Conservation (phyloP, 2,113 vertebrate genomes). For the Lycocorax pyrrhopterus region DNA sequence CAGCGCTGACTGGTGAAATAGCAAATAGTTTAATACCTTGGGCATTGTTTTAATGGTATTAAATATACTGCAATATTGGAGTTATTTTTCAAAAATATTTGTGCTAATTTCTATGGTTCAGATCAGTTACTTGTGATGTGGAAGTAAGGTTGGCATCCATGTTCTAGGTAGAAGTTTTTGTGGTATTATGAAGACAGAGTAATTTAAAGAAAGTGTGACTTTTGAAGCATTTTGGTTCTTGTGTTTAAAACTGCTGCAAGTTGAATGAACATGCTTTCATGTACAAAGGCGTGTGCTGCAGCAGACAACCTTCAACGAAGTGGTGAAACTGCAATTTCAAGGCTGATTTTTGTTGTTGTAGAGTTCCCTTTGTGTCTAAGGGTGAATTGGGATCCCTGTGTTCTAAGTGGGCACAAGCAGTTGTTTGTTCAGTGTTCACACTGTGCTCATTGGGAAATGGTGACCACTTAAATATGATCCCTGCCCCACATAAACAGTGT, state of each 20-base stretch:
- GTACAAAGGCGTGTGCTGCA: accelerated
- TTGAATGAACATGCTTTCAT: neutral
- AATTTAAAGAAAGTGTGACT: neutral
- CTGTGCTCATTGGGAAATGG: neutral
- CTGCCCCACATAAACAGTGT: neutral
- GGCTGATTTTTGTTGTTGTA: neutral
- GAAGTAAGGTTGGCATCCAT: neutral
- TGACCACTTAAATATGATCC: neutral
- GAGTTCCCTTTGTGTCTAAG: neutral
- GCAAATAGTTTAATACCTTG: neutral
- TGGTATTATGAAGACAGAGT: neutral
- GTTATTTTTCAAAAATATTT: neutral
- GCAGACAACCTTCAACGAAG: neutral
- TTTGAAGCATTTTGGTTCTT: neutral
- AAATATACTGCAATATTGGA: neutral
- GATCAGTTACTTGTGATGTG: neutral
- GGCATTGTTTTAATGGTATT: neutral
- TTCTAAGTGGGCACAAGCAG: neutral
- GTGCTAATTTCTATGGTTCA: neutral
- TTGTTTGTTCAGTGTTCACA: neutral
- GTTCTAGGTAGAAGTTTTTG: neutral
- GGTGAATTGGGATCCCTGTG: neutral
- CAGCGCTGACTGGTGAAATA: neutral
- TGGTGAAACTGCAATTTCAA: neutral
- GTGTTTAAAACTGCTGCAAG: neutral